Percentiles rank a stretch among this genome's conserved stretches.
phyloP scores from a whole-genome alignment of 2,888 invertebrate species.

The Pristionchus fissidentatus region DNA sequence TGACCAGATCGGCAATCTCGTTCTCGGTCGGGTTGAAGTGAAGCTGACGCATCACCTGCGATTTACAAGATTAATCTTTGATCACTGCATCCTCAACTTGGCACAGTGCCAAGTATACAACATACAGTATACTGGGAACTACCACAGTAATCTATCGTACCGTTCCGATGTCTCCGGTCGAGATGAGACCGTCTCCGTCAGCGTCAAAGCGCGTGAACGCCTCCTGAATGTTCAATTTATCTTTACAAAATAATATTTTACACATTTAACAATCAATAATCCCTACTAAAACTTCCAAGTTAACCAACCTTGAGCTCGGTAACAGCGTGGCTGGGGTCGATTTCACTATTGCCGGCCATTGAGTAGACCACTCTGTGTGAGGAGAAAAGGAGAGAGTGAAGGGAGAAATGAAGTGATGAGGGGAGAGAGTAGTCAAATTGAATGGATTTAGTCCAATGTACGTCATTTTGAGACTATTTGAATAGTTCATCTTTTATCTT shows the following conservation, averaged over 20 bases:
- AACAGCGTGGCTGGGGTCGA: slow-evolving; percentile 12
- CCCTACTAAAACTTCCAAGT: not conserved
- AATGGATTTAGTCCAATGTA: too few species aligned
- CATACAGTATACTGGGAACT: too few species aligned
- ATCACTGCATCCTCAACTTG: too few species aligned
- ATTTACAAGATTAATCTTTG: not conserved
- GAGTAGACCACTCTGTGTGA: not conserved
- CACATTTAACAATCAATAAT: not conserved
- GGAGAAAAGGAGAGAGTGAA: not conserved
- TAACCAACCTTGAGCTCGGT: slow-evolving; percentile 27
- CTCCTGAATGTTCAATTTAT: not conserved
- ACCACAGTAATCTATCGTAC: not conserved
- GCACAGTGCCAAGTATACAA: too few species aligned
- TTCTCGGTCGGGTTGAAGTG: slow-evolving; percentile 7
- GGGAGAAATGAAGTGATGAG: not conserved
- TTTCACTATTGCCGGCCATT: too few species aligned
- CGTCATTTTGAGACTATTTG: too few species aligned
- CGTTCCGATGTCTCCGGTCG: slow-evolving; percentile 4
- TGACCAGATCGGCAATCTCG: slow-evolving; percentile 18
- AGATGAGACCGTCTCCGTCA: slow-evolving; percentile 23
- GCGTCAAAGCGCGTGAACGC: slow-evolving; percentile 31
- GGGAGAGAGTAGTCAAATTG: not conserved
- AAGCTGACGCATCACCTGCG: slow-evolving; percentile 30
- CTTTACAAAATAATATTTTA: not conserved
- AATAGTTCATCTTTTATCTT: too few species aligned